These are phyloP conservation scores for Capra hircus DNA, from an alignment of 2,113 vertebrate genomes.

Conservation along the genomic window DNA sequence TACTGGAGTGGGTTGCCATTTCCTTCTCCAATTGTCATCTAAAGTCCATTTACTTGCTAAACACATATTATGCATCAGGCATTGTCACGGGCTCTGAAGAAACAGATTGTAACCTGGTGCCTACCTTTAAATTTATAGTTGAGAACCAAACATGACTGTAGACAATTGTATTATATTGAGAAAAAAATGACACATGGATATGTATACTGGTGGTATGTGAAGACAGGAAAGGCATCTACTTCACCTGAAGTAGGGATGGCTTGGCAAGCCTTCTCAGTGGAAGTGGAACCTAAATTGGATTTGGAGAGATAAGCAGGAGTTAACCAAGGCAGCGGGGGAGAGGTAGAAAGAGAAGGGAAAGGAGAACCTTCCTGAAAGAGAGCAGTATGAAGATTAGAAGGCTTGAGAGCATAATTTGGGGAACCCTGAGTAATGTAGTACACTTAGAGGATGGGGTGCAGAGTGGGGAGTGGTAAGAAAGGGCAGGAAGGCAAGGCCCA, in stretches of 20 bases:
- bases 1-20: not conserved
- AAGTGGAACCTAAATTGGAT: not conserved
- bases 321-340: not conserved
- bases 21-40: not conserved
- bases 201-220: not conserved
- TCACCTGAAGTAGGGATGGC: not conserved
- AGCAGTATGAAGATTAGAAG: not conserved
- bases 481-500: not conserved
- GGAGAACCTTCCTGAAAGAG: not conserved
- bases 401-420: not conserved
- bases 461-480: not conserved
- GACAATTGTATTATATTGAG: not conserved
- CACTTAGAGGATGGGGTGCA: not conserved
- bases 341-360: not conserved
- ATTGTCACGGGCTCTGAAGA: not conserved
- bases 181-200: not conserved
- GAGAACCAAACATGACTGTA: not conserved
- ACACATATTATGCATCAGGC: not conserved
- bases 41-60: not conserved
- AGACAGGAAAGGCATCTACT: not conserved
- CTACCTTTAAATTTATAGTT: not conserved
- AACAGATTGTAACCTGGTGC: not conserved
- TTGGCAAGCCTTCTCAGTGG: not conserved
- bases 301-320: not conserved
- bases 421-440: not conserved